Conservation (phyloP, 2,797 vertebrate genomes). For the Hirundo rustica region DNA sequence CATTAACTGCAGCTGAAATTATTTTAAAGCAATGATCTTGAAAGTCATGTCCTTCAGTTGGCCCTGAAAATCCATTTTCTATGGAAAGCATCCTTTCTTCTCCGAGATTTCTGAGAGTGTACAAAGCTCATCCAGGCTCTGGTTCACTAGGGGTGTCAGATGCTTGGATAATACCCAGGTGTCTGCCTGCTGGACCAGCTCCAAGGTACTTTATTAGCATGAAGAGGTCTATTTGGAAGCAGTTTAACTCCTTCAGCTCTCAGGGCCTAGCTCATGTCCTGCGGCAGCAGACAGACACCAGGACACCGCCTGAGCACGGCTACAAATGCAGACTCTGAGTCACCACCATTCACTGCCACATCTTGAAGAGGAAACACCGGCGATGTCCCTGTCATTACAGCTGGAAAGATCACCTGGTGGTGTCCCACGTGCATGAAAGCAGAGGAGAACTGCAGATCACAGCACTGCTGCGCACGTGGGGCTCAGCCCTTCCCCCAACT, state of each 20-base stretch:
- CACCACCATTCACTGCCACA: neutral
- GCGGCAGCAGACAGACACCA: neutral
- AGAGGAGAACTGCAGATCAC: neutral
- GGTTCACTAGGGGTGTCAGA: constrained; percentile 40
- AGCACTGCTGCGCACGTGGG: neutral
- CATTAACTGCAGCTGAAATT: constrained; percentile 62
- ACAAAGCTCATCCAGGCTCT: constrained; percentile 48
- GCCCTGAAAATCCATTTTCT: constrained; percentile 64
- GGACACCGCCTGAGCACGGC: fast-evolving
- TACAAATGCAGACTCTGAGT: neutral
- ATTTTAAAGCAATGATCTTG: constrained; percentile 72
- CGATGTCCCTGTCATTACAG: neutral
- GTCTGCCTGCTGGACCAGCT: constrained; percentile 44
- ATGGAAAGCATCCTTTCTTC: constrained; percentile 41
- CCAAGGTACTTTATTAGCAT: constrained; percentile 53
- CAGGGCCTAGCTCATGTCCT: fast-evolving
- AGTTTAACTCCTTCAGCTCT: constrained; percentile 38
- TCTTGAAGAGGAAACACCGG: neutral
- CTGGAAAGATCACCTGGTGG: neutral
- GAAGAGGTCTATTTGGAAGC: neutral
- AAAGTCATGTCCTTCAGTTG: constrained; percentile 63
- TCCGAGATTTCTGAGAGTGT: constrained; percentile 29
- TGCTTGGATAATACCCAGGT: constrained; percentile 47
- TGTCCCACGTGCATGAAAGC: neutral
- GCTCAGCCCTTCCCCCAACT: neutral